phyloP scores from a whole-genome alignment of 2,888 invertebrate genomes.

The Netelia fuscicornis region DNA sequence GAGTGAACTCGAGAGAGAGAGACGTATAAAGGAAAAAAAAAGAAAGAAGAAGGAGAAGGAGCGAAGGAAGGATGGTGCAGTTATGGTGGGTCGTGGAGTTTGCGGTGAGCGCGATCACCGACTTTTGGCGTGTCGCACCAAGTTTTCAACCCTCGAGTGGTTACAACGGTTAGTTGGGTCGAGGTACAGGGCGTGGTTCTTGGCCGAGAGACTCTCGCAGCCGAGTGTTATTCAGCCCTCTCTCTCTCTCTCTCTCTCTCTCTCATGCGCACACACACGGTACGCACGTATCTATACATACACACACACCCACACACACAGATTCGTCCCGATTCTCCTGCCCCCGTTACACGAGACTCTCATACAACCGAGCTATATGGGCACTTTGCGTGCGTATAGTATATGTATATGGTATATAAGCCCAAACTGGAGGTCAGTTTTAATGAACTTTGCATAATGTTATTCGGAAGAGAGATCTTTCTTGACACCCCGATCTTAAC shows the following conservation, averaged over 20 bases:
- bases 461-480: constrained; percentile 74
- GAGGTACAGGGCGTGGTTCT: constrained; percentile 64
- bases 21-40: constrained; percentile 12
- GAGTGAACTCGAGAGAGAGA: neutral
- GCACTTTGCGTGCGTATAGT: constrained; percentile 1
- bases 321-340: too few species aligned
- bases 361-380: constrained; percentile 43
- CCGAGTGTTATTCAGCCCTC: constrained; percentile 66
- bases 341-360: constrained; percentile 27
- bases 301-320: too few species aligned
- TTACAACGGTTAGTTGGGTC: constrained; percentile 58
- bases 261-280: too few species aligned
- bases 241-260: constrained; percentile 6
- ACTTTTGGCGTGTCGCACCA: constrained; percentile 52
- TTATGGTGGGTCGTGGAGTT: constrained; percentile 45
- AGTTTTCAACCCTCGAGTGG: constrained; percentile 64
- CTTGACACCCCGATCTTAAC: neutral
- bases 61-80: constrained; percentile 42
- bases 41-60: constrained; percentile 11
- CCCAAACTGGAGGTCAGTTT: constrained; percentile 74
- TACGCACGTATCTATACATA: too few species aligned
- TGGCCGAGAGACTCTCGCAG: constrained; percentile 50
- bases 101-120: constrained; percentile 34
- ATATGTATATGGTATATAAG: constrained; percentile 17
- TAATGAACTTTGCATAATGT: constrained; percentile 83